Evolutionary conservation across 1,140 invertebrate species (phyloP), one percentile per base, ranked within the genome.

Genomic region (Oreohelix idahoensis): DNA sequence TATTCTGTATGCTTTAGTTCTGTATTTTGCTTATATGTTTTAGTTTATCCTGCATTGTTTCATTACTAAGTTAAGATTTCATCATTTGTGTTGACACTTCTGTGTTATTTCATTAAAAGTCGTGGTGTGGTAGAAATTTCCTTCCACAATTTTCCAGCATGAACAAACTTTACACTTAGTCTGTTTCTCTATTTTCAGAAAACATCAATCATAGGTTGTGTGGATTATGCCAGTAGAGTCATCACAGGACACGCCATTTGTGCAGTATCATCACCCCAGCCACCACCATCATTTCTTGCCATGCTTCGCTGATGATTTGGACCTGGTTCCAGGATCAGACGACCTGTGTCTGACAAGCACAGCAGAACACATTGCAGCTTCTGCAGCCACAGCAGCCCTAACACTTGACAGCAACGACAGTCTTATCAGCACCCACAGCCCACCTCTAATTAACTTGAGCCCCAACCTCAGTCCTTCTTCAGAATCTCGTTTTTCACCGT

Each of bases 381-480:
- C 80, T 29, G 80, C 80, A 1, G 63, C 63, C n/a, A 66, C 63
- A 32, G 79, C 79, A 15, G 80, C 80, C 29, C 36, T 82, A 20
- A 70, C 45, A 35, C 74, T 77, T 79, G 87, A 51, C 78, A 81
- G 69, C 79, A 85, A 79, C 70, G 81, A 83, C 69, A 83, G 86
- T 51, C 88, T 88, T 73, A 90, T 92, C 75, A 91, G 90, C 81
- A 91, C 91, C 17, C 91, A 90, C 85, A 92, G 90, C 84, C 92
- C 92, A 29, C 92, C 92, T 8, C 89, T 92, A n/a, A 83, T 92
- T 53, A 92, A 92, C 84, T 85, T 92, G 1, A 92, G 91, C 86
- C 92, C 92, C 32, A 92, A 92, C 82, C 84, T 92, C 69, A 92
- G 91, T 81, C 91, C 91, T 20, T 88, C 88, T 26, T 83, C 87